A percentile compares a stretch with the other conserved stretches of the same genome.
Evolutionary conservation across 2,888 invertebrate species (phyloP).

Genomic region (Tholera decimalis): DNA sequence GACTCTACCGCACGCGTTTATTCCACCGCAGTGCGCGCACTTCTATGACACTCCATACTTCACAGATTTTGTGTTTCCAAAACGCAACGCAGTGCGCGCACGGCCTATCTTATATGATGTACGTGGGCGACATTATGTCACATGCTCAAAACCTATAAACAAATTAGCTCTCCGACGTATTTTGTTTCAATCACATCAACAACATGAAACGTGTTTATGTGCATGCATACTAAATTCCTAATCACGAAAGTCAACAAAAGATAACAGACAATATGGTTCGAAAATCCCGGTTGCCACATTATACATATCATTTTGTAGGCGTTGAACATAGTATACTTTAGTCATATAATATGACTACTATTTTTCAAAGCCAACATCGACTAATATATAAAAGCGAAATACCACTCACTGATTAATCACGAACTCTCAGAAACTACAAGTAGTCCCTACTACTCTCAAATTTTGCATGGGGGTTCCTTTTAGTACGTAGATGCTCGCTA

Average conservation of each 20-base stretch:
- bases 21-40: too few species aligned
- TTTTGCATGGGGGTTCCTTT: too few species aligned
- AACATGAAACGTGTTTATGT: slow-evolving; percentile 11
- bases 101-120: neutral
- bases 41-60: too few species aligned
- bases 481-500: too few species aligned
- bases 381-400: too few species aligned
- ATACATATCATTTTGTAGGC: slow-evolving; percentile 9
- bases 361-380: neutral
- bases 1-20: too few species aligned
- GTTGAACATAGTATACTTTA: neutral
- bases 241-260: slow-evolving; percentile 34
- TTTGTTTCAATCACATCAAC: slow-evolving; percentile 1
- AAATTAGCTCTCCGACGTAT: slow-evolving; percentile 13
- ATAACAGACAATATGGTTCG: slow-evolving; percentile 32
- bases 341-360: slow-evolving; percentile 1
- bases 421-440: too few species aligned
- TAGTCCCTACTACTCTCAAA: too few species aligned
- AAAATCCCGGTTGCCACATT: slow-evolving; percentile 27
- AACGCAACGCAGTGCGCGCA: too few species aligned
- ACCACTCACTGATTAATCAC: too few species aligned
- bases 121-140: neutral
- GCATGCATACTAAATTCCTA: slow-evolving; percentile 19
- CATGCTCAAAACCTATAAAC: slow-evolving; percentile 4
- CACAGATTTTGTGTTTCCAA: too few species aligned